Base-by-base conservation (phyloP, 2,888 invertebrate genomes). In the Microctonus hyperodae region DNA sequence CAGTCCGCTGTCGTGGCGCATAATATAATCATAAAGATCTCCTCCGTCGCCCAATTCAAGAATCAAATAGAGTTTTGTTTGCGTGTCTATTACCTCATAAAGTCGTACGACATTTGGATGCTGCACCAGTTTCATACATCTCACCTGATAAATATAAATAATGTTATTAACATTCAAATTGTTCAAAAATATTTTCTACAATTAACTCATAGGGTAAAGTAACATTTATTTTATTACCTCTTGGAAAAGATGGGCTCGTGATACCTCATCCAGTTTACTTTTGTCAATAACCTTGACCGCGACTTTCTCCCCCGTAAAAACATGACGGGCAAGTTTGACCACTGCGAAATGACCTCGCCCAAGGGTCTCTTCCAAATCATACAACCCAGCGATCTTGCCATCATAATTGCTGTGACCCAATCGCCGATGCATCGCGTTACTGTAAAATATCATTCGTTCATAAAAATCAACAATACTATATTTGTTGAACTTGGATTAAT, bases 51-150 rank as follows among this genome's bases (percentile, higher is more conserved):
- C 99, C 79, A 98, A 87, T 87, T 99, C 99, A 82, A 99, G 87
- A 83, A 99, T 97, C 84, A 96, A 89, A 86, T 96, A 96, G 79
- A 98, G 88, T 86, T 99, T 98, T 72, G 97, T 97, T 84, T 97
- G 96, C 40, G 99, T 99, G 86, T 99, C 99, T 82, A 99, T 99
- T 72, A 99, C 98, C 88, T 99, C 98, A 86, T 99, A 99, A 59
- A 99, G 88, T 65, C 98, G 89, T 56, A 99, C 98, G 48, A 99
- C 98, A 87, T 99, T 97, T 35, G 98, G 98, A 87, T 99, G 99
- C 84, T 99, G 98, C 56, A 99, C 98, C 77, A 99, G 86, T 86
- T 98, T 98, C 98, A 98, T 98, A 85, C 98, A 98, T 73, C 97
- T 90, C 71, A 95, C 92, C 94, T 92, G 80, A 65, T 64, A 35